Evolutionary conservation across 2,113 vertebrate species (phyloP).

Genomic region (Pseudorhombus dupliciocellatus): DNA sequence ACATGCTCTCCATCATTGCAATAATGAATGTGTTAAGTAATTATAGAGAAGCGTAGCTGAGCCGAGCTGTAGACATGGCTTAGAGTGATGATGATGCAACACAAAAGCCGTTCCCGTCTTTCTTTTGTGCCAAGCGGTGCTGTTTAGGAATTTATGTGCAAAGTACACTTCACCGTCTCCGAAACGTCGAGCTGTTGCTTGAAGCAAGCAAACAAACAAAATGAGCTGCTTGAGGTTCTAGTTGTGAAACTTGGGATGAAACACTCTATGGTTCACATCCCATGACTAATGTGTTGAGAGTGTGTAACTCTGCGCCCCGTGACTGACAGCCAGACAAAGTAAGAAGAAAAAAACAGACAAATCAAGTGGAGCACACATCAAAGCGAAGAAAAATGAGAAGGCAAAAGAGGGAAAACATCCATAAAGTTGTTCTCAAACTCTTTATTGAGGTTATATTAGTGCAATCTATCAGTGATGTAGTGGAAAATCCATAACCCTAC

Average conservation of each 20-base stretch:
- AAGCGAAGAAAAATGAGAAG: conserved; percentile 67
- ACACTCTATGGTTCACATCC: conserved; percentile 48
- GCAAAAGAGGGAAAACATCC: conserved; percentile 80
- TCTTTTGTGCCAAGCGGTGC: conserved; percentile 36
- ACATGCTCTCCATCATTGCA: not conserved
- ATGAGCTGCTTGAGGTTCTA: conserved; percentile 52
- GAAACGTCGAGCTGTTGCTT: conserved; percentile 30
- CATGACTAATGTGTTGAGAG: conserved; percentile 56
- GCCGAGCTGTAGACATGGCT: conserved; percentile 19
- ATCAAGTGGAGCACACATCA: conserved; percentile 67
- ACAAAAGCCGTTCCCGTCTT: conserved; percentile 13
- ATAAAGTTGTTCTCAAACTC: conserved; percentile 92
- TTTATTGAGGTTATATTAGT: conserved; percentile 99
- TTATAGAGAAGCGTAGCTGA: conserved; percentile 14
- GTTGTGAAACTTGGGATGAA: conserved; percentile 60
- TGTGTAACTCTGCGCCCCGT: conserved; percentile 36
- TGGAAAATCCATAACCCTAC: conserved; percentile 97
- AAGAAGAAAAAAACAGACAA: conserved; percentile 50
- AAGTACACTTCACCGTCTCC: conserved; percentile 44
- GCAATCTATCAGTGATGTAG: conserved; percentile 96
- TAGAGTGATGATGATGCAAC: conserved; percentile 30
- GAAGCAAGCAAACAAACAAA: conserved; percentile 52
- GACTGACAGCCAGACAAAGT: conserved; percentile 68
- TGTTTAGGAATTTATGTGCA: conserved; percentile 63
- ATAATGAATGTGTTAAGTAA: conserved; percentile 34